A percentile compares a stretch with the other conserved stretches of the same genome.
Evolutionary conservation across 2,797 vertebrate species (phyloP).

Genomic region (Parambassis ranga): DNA sequence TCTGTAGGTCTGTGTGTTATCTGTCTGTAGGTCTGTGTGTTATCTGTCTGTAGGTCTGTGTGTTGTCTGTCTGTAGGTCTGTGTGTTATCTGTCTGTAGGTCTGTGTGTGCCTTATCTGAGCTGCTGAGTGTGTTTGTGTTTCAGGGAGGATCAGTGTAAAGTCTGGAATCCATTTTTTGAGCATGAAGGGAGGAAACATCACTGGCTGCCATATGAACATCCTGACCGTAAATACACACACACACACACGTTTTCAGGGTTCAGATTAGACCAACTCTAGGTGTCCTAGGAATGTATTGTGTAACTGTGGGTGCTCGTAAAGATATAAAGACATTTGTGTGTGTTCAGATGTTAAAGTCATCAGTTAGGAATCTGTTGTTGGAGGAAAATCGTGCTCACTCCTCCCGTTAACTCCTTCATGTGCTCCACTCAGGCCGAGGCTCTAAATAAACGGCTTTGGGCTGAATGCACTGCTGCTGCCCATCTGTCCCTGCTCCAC

Average conservation of each 20-base stretch:
- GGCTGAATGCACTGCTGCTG: too few relatives aligned
- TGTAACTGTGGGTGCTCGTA: background rate
- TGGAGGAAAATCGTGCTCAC: conserved; percentile 26
- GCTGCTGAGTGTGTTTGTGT: conserved; percentile 14
- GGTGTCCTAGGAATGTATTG: background rate
- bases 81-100: background rate
- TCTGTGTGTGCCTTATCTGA: background rate
- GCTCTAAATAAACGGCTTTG: too few relatives aligned
- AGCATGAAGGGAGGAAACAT: conserved; percentile 89
- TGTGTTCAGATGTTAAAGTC: conserved; percentile 53
- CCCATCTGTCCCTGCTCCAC: too few relatives aligned
- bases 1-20: background rate
- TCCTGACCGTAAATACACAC: conserved; percentile 81
- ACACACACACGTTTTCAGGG: background rate
- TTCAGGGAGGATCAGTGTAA: conserved; percentile 90
- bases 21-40: background rate
- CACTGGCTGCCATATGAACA: conserved; percentile 95
- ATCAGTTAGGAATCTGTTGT: conserved; percentile 60
- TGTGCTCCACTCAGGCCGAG: too few relatives aligned
- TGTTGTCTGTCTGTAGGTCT: too few relatives aligned
- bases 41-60: background rate
- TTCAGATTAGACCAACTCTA: too few relatives aligned
- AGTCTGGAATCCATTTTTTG: conserved; percentile 89
- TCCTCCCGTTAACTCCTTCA: conserved; percentile 31
- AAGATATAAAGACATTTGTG: background rate